Evolutionary conservation across 2,888 invertebrate genomes (phyloP).

Genomic region (Bellardia bayeri): DNA sequence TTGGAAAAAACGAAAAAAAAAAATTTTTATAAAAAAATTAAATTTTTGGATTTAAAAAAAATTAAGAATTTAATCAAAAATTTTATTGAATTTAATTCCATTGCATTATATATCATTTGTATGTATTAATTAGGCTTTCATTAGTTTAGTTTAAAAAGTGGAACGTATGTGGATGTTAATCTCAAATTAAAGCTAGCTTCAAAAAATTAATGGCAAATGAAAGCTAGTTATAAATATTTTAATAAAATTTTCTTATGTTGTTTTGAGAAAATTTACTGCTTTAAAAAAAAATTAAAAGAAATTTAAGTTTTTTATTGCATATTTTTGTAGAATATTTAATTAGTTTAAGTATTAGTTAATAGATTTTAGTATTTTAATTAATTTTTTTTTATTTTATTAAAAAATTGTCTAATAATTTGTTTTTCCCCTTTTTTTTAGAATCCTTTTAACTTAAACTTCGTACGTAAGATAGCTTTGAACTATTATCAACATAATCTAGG

Average conservation of each 20-base stretch:
- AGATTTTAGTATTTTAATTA: not conserved
- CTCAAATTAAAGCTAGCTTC: not conserved
- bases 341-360: not conserved
- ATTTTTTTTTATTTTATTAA: not conserved
- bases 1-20: not conserved
- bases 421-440: slow-evolving; percentile 73
- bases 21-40: too few relatives aligned
- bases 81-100: too few relatives aligned
- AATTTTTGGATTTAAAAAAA: too few relatives aligned
- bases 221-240: too few relatives aligned
- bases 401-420: slow-evolving; percentile 27
- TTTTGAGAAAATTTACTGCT: too few relatives aligned
- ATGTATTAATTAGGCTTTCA: too few relatives aligned
- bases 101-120: too few relatives aligned
- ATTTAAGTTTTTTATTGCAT: too few relatives aligned
- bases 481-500: slow-evolving; percentile 69
- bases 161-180: slow-evolving; percentile 43
- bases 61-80: too few relatives aligned
- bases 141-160: not conserved
- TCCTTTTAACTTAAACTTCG: slow-evolving; percentile 76
- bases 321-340: too few relatives aligned
- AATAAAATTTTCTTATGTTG: too few relatives aligned
- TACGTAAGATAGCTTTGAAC: slow-evolving; percentile 78
- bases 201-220: not conserved
- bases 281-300: too few relatives aligned